Evolutionary conservation across 2,888 invertebrate species (phyloP).

Genomic region (Diarsia mendica): DNA sequence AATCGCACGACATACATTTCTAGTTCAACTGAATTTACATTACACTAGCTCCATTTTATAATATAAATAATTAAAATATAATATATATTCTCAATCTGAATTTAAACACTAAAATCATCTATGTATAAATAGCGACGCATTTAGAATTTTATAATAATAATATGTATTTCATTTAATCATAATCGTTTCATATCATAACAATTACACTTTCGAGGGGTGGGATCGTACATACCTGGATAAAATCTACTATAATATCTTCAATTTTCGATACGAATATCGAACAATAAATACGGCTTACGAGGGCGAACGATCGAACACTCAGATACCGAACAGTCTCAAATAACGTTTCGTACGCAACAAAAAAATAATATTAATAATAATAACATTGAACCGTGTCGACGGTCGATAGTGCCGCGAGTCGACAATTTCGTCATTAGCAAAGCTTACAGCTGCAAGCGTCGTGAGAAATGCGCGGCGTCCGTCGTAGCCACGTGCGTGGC

Average conservation of each 20-base stretch:
- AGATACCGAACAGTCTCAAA: conserved; percentile 88
- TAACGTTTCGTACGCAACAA: conserved; percentile 89
- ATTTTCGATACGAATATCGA: conserved; percentile 70
- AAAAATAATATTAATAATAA: conserved; percentile 74
- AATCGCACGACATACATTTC: conserved; percentile 85
- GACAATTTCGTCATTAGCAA: conserved; percentile 87
- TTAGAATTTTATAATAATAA: conserved; percentile 78
- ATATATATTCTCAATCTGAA: conserved; percentile 86
- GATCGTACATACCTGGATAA: conserved; percentile 78
- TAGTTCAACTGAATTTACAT: conserved; percentile 85
- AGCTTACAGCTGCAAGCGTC: conserved; percentile 89
- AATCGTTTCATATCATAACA: conserved; percentile 80
- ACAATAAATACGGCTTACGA: conserved; percentile 84
- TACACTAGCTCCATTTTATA: conserved; percentile 79
- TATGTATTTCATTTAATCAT: conserved; percentile 80
- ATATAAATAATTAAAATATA: conserved; percentile 82
- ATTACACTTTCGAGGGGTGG: conserved; percentile 83
- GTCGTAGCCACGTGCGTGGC: conserved; percentile 63
- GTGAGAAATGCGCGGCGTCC: conserved; percentile 78
- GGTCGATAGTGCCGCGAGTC: conserved; percentile 78
- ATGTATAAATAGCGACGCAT: conserved; percentile 88
- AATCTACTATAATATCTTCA: conserved; percentile 77
- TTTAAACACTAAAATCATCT: conserved; percentile 85
- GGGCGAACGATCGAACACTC: conserved; percentile 86
- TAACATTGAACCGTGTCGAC: conserved; percentile 71